phyloP scores from a whole-genome alignment of 2,113 vertebrate genomes.

The Notarius quadriscutis region DNA sequence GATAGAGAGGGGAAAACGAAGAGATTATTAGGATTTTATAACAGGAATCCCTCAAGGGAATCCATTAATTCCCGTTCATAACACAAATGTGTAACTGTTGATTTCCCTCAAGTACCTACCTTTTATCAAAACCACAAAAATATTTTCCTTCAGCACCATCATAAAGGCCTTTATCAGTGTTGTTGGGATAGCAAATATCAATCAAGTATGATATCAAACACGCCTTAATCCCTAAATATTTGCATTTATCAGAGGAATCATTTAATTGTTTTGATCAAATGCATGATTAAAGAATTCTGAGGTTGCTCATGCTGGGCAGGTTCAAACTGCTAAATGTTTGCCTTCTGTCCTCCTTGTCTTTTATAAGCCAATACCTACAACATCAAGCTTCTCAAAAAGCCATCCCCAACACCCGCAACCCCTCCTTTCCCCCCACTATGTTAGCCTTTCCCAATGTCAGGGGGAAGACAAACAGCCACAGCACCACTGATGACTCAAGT shows the following conservation, averaged over 20 bases:
- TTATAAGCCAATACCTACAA: slow-evolving; percentile 29
- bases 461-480: not conserved
- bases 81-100: not conserved
- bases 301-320: slow-evolving; percentile 20
- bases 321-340: not conserved
- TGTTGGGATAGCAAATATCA: not conserved
- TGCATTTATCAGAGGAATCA: not conserved
- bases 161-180: not conserved
- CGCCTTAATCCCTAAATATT: slow-evolving; percentile 16
- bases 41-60: slow-evolving; percentile 17
- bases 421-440: not conserved
- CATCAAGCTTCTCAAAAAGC: slow-evolving; percentile 22
- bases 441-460: slow-evolving; percentile 1
- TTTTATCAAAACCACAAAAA: slow-evolving; percentile 1
- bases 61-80: not conserved
- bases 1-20: slow-evolving; percentile 22
- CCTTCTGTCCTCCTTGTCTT: not conserved
- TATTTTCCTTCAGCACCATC: not conserved
- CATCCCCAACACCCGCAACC: not conserved
- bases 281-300: slow-evolving; percentile 1
- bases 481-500: not conserved
- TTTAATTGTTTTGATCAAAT: slow-evolving; percentile 36
- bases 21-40: slow-evolving; percentile 14
- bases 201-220: slow-evolving; percentile 15
- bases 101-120: not conserved